Evolutionary conservation across 2,888 invertebrate genomes (phyloP).

Genomic region (Lomographa bimaculata): DNA sequence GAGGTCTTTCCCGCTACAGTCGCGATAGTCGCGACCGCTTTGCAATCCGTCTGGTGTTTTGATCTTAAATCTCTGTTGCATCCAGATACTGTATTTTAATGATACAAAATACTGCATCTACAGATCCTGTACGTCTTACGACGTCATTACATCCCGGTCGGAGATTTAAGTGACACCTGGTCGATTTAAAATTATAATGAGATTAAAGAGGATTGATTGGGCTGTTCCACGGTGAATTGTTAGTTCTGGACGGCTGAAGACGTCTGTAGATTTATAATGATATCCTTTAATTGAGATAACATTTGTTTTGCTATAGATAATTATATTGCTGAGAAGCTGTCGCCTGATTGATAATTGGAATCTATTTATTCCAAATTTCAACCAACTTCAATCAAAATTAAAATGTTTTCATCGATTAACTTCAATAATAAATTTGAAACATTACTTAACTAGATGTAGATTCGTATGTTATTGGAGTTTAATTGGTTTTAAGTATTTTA

Average conservation of each 20-base stretch:
- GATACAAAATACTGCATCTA: constrained; percentile 75
- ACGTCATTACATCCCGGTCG: constrained; percentile 51
- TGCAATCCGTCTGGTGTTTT: background rate
- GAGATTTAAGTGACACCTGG: constrained; percentile 63
- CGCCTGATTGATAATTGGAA: no score
- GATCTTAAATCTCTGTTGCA: constrained; percentile 48
- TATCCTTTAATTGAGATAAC: no score
- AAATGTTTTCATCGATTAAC: no score
- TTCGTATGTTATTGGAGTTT: no score
- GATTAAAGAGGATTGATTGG: constrained; percentile 18
- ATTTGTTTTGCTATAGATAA: no score
- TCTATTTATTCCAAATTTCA: background rate
- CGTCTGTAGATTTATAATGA: constrained; percentile 1
- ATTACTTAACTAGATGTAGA: no score
- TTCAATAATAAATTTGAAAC: no score
- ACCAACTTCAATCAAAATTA: no score
- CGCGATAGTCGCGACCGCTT: background rate
- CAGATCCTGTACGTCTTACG: constrained; percentile 51
- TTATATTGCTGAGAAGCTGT: no score
- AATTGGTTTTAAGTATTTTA: no score
- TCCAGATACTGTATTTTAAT: constrained; percentile 83
- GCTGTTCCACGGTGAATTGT: constrained; percentile 10
- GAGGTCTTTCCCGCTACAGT: no score
- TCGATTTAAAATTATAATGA: constrained; percentile 47
- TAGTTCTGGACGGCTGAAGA: constrained; percentile 1